Evolutionary conservation across 2,797 vertebrate genomes (phyloP).

Genomic region (Anguilla anguilla): DNA sequence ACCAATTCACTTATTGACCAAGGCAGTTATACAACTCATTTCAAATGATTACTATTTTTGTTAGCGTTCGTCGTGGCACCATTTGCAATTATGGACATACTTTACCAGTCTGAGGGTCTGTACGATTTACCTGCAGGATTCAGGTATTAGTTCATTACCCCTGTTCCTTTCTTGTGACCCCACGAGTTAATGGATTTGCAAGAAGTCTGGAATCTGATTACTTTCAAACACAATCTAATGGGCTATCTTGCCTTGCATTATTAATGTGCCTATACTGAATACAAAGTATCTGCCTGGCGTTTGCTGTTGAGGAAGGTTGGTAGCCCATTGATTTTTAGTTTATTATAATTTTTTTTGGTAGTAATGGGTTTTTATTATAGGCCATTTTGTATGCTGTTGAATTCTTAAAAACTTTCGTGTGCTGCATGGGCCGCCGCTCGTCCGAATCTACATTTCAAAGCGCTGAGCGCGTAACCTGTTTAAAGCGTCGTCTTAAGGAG

Average conservation of each 20-base stretch:
- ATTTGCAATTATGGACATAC: constrained; percentile 37
- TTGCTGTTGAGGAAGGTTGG: constrained; percentile 24
- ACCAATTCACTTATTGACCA: constrained; percentile 32
- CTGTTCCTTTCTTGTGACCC: constrained; percentile 45
- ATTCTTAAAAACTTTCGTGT: constrained; percentile 25
- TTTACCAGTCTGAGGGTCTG: constrained; percentile 14
- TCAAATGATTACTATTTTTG: constrained; percentile 44
- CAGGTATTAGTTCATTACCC: constrained; percentile 50
- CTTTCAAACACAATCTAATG: constrained; percentile 50
- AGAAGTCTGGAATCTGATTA: constrained; percentile 50
- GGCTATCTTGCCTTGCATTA: constrained; percentile 51
- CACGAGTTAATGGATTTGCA: constrained; percentile 49
- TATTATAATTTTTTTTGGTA: constrained; percentile 20
- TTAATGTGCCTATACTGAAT: constrained; percentile 50
- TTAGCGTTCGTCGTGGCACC: constrained; percentile 32
- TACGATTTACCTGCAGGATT: constrained; percentile 46
- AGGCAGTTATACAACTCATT: constrained; percentile 33
- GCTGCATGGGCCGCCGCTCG: background rate
- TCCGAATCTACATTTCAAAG: constrained; percentile 43
- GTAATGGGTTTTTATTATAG: constrained; percentile 17
- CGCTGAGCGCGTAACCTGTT: constrained; percentile 21
- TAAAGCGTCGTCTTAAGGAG: constrained; percentile 15
- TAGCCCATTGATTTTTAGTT: constrained; percentile 40
- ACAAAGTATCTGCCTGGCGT: constrained; percentile 39
- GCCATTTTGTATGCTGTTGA: background rate